phyloP scores from a whole-genome alignment of 2,888 invertebrate species.

The Spisula solida region DNA sequence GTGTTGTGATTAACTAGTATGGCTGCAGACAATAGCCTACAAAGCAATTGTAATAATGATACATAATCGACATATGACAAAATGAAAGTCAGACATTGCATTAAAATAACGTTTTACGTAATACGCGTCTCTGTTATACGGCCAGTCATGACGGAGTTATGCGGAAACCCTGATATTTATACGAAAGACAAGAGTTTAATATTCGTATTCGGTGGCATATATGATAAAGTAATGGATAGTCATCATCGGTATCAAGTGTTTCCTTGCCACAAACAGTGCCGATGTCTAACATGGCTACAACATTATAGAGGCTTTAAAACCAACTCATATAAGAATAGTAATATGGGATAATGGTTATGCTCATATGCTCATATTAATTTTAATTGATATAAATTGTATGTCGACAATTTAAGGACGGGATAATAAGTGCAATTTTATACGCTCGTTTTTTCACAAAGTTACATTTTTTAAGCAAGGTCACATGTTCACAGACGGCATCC shows the following conservation, averaged over 20 bases:
- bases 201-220: not conserved
- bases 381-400: not conserved
- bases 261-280: not conserved
- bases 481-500: too few species aligned
- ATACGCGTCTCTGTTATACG: not conserved
- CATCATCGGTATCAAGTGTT: not conserved
- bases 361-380: not conserved
- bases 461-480: too few species aligned
- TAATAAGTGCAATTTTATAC: not conserved
- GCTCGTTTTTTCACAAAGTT: not conserved
- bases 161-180: not conserved
- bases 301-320: not conserved
- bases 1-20: not conserved
- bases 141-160: not conserved
- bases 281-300: not conserved
- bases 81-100: not conserved
- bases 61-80: slow-evolving; percentile 9
- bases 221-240: slow-evolving; percentile 1
- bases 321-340: too few species aligned
- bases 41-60: not conserved
- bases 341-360: not conserved
- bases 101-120: not conserved
- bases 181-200: not conserved
- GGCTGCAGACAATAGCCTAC: not conserved
- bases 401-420: not conserved